Base-by-base conservation (phyloP, 1,140 invertebrate species). In the Papilio aristodemus region DNA sequence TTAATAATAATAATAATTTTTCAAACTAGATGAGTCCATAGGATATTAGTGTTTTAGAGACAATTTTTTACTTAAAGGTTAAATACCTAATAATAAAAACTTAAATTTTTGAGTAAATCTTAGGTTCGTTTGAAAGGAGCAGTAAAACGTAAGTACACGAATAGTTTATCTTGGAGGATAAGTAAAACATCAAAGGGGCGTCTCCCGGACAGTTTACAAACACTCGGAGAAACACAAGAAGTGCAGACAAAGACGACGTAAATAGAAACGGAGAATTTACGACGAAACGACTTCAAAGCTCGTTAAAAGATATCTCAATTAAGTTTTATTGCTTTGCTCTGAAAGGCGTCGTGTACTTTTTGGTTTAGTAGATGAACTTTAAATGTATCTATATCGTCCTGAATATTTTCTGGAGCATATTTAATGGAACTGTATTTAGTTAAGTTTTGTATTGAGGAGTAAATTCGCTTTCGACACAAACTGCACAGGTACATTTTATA, bases 301-400 rank as follows among this genome's bases (percentile, higher is more conserved):
- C 32, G 57, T 59, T 36, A 59, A 36, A 17, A 36, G 27, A 59
- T 54, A 54, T 59, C 57, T 59, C 57, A 59, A 59, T 59, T 59
- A 59, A 36, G 57, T 36, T 59, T 59, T 59, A 59, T 59, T 32
- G n/a, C 27, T 17, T 59, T 59, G 14, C 57, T 36, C 57, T 7
- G 57, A 36, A 59, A 27, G 46, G 4, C 19, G 0, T 9, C 43
- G 17, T 13, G 46, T 54, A 54, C 46, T 22, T 11, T 54, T 54
- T 14, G 19, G 19, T 54, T 54, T 54, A 22, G 43, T 22, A 54
- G 3, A 22, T 22, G 17, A 9, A 54, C 10, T 11, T 25, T 54
- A 22, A 54, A 54, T 54, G 46, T 54, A 19, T 39, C 13, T 39
- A 13, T 39, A 13, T 39, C 13, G 1, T 13, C 38, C 38, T 4